Conservation (phyloP, 2,113 vertebrate species). For the Trogon melanurus region DNA sequence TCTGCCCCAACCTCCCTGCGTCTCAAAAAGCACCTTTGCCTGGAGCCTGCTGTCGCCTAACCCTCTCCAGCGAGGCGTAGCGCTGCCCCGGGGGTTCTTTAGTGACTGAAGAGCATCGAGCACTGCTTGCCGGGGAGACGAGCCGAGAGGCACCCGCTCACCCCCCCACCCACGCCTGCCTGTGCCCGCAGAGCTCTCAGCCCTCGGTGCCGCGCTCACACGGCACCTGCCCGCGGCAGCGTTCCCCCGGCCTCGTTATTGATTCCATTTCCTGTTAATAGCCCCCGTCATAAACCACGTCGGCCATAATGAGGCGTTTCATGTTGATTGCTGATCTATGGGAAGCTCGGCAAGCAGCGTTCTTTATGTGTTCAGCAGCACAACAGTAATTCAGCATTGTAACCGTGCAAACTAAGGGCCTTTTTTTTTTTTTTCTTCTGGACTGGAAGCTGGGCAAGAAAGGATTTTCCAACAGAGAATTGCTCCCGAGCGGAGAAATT, state of each 20-base stretch:
- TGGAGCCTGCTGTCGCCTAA: neutral
- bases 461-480: neutral
- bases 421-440: neutral
- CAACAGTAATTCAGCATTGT: slow-evolving; percentile 23
- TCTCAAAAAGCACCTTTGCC: neutral
- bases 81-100: rapidly evolving
- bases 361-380: slow-evolving; percentile 34
- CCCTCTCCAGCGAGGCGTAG: rapidly evolving
- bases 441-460: neutral
- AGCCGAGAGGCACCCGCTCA: neutral
- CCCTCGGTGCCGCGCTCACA: rapidly evolving
- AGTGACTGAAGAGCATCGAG: rapidly evolving
- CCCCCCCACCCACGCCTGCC: neutral
- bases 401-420: neutral
- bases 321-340: slow-evolving; percentile 47
- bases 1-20: neutral
- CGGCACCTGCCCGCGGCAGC: rapidly evolving
- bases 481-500: neutral
- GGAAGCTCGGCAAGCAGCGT: slow-evolving; percentile 22
- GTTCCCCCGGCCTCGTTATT: neutral
- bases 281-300: neutral
- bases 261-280: slow-evolving; percentile 1
- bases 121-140: neutral
- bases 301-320: slow-evolving; percentile 30
- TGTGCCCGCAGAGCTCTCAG: too few species aligned